Evolutionary conservation across 2,113 vertebrate genomes (phyloP), one percentile per base, ranked within the genome.

Genomic region (Oenanthe oenanthe): DNA sequence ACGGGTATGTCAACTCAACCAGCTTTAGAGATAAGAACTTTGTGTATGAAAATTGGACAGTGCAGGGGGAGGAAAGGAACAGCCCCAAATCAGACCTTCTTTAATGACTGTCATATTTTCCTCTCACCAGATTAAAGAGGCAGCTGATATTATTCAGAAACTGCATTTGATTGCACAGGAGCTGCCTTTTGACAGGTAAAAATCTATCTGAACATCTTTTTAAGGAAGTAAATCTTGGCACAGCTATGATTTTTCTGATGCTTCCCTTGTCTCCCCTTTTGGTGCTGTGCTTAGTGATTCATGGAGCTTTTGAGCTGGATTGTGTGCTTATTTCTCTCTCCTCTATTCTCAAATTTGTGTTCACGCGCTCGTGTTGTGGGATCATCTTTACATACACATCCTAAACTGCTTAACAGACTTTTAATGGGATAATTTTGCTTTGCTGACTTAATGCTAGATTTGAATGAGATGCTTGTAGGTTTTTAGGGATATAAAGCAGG

Each of bases 91-190:
- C 22, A 42, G 75, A 48, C 29, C 54, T 45, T 75, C 66, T 67
- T 67, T 89, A 80, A n/a, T 93, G 63, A 47, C 61, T 94, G 47
- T 82, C 71, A 58, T 93, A 78, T 96, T 89, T 95, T 96, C 60
- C 34, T 86, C 87, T 50, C 74, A 65, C 92, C 97, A 99, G 99
- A 99, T 99, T 98, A 99, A 99, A 97, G 99, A 99, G 89, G 99
- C 99, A 95, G 99, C 99, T 96, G 99, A 99, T 97, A 99, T 99
- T 95, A 99, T 99, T 98, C 99, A 99, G 98, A 99, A 99, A 96
- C 98, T 99, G 89, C 99, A 99, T 96, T 98, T 99, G 97, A 99
- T 99, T 92, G 99, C 99, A 77, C 99, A 99, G 96, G 99, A 99
- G 95, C 98, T 99, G 97, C 99, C 99, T 70, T 99, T 99, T 97